Conservation (phyloP, 2,797 vertebrate genomes). For the Cheracebus regulus region DNA sequence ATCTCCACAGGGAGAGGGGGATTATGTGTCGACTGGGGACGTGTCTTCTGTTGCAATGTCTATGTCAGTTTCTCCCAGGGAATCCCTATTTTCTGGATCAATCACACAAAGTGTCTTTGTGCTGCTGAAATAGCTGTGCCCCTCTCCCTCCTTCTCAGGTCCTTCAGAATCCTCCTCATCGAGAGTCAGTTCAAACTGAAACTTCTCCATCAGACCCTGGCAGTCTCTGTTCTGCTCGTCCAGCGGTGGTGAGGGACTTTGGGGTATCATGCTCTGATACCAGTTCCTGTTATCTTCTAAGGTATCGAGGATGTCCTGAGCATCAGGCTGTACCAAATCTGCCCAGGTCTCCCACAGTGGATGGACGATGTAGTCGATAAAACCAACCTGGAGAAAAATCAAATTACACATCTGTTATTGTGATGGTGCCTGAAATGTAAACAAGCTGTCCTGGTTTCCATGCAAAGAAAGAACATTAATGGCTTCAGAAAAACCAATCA, state of each 20-base stretch:
- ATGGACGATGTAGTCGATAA: slow-evolving; percentile 99
- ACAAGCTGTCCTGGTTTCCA: not conserved
- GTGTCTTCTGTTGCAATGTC: slow-evolving; percentile 93
- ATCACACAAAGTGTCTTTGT: slow-evolving; percentile 85
- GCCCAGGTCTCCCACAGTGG: slow-evolving; percentile 99
- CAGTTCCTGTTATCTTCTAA: slow-evolving; percentile 99
- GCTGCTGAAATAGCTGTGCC: slow-evolving; percentile 83
- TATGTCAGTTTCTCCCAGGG: slow-evolving; percentile 87
- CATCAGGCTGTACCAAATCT: slow-evolving; percentile 97
- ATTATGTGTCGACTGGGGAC: slow-evolving; percentile 95
- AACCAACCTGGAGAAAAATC: slow-evolving; percentile 90
- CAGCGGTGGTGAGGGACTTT: slow-evolving; percentile 96
- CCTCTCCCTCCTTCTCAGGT: slow-evolving; percentile 85
- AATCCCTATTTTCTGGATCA: slow-evolving; percentile 76
- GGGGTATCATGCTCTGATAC: slow-evolving; percentile 99
- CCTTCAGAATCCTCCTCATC: slow-evolving; percentile 95
- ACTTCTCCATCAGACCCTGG: slow-evolving; percentile 90
- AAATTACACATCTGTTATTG: not conserved
- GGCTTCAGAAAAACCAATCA: not conserved
- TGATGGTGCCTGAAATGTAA: not conserved
- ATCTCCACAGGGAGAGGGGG: slow-evolving; percentile 9
- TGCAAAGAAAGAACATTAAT: not conserved
- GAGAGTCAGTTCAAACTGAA: slow-evolving; percentile 95
- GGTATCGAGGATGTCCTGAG: slow-evolving; percentile 97
- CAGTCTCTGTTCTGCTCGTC: slow-evolving; percentile 90